phyloP scores from a whole-genome alignment of 2,888 invertebrate species.

The Noctuana brunneofusca region DNA sequence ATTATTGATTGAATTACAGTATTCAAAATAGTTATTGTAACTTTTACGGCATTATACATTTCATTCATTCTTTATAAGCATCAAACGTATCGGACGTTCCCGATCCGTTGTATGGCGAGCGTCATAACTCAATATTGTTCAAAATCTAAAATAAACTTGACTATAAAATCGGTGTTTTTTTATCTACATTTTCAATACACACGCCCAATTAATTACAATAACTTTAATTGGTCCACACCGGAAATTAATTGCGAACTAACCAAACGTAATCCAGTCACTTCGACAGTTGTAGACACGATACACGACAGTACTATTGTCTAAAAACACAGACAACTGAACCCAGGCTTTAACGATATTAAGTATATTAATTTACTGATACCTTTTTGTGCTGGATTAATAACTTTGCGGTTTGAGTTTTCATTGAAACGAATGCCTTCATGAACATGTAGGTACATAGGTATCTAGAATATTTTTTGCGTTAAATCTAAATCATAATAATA shows the following conservation, averaged over 20 bases:
- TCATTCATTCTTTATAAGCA: not conserved
- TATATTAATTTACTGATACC: not conserved
- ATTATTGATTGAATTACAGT: too few species aligned
- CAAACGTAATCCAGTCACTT: not conserved
- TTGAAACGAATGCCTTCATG: not conserved
- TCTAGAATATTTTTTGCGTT: too few species aligned
- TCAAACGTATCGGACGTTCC: too few species aligned
- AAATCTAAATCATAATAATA: not conserved
- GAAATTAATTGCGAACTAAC: constrained; percentile 35
- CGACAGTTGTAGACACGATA: not conserved
- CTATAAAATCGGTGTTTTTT: not conserved
- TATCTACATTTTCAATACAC: constrained; percentile 7
- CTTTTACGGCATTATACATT: not conserved
- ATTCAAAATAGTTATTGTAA: not conserved
- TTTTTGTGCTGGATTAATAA: constrained; percentile 4
- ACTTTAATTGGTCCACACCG: constrained; percentile 50
- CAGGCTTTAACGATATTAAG: not conserved
- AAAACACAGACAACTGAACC: not conserved
- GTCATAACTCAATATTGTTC: not conserved
- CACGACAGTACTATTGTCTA: not conserved
- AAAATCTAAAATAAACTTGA: not conserved
- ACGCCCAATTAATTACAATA: constrained; percentile 26
- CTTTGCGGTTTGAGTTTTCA: too few species aligned
- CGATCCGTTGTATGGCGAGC: not conserved
- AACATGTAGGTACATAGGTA: too few species aligned